Evolutionary conservation across 2,797 vertebrate genomes (phyloP), one percentile per base, ranked within the genome.

Genomic region (Oceanodroma leucorhoa): DNA sequence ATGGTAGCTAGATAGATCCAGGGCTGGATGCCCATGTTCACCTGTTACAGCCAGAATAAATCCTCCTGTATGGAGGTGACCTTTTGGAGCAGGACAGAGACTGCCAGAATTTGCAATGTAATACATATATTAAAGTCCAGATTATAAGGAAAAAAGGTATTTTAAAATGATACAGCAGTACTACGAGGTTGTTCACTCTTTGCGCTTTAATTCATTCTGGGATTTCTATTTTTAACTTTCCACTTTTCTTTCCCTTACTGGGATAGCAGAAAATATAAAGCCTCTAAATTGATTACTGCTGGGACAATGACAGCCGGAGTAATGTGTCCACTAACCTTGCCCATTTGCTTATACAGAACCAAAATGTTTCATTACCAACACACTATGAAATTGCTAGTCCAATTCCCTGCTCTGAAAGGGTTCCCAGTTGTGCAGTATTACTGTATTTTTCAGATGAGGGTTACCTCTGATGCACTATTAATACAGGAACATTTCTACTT

Each of bases 281-380:
- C 87, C 91, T 93, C 40, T 89, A 91, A 94, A 95, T 91, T 92
- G 95, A 89, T 89, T 92, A 80, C 96, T 83, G 88, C 94, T 95
- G 96, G 95, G 94, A 91, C 89, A 91, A 82, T 50, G 94, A 82
- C 91, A 95, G 81, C 50, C 1, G 0, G 76, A 96, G 60, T 90
- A 82, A 93, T 90, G 65, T 89, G 91, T 62, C 91, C 87, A 89
- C 84, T 92, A 95, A 89, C 94, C 83, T 84, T 89, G 83, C 73
- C 94, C 83, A 93, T 89, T 95, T 96, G 87, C 90, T 95, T 96
- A 94, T 40, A 89, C 45, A 90, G 92, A 93, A 94, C 41, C 72
- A 90, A 91, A 93, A 94, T 83, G 81, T 89, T 96, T 95, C 83
- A 89, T 93, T 87, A 85, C 36, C 76, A 85, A 75, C 86, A 92